Conservation (phyloP, 2,797 vertebrate genomes). For the Epinephelus malabaricus region DNA sequence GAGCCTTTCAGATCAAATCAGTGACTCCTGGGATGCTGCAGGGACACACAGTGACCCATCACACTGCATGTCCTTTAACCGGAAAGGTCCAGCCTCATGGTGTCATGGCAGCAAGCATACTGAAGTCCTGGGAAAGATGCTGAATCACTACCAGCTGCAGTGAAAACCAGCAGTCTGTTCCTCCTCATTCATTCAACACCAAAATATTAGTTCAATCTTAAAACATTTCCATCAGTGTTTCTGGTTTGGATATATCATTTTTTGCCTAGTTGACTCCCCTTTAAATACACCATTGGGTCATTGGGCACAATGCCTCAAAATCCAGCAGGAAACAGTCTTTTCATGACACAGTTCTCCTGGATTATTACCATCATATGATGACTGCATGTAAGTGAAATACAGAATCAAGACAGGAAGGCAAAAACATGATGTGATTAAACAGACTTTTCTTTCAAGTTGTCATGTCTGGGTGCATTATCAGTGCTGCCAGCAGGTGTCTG, state of each 20-base stretch:
- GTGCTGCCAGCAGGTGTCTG: background rate
- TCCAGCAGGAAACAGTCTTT: background rate
- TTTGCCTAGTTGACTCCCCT: too few species aligned
- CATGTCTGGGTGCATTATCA: background rate
- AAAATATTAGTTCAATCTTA: background rate
- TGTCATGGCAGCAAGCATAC: background rate
- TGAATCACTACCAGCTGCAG: conserved; percentile 15
- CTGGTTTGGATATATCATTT: too few species aligned
- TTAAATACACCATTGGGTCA: too few species aligned
- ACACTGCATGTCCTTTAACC: conserved; percentile 22
- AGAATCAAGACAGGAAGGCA: background rate
- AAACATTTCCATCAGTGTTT: background rate
- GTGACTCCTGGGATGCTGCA: conserved; percentile 8
- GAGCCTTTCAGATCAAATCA: conserved; percentile 24
- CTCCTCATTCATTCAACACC: background rate
- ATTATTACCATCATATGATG: too few species aligned
- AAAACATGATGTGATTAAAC: background rate
- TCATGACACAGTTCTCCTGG: too few species aligned
- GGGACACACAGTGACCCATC: conserved; percentile 20
- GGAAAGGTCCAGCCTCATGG: conserved; percentile 7
- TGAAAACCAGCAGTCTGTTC: background rate
- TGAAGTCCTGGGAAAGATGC: conserved; percentile 16
- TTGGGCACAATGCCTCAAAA: background rate
- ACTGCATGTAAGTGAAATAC: too few species aligned
- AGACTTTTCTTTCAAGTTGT: background rate